Conservation (phyloP, 2,888 invertebrate genomes). For the Lithodes maja region DNA sequence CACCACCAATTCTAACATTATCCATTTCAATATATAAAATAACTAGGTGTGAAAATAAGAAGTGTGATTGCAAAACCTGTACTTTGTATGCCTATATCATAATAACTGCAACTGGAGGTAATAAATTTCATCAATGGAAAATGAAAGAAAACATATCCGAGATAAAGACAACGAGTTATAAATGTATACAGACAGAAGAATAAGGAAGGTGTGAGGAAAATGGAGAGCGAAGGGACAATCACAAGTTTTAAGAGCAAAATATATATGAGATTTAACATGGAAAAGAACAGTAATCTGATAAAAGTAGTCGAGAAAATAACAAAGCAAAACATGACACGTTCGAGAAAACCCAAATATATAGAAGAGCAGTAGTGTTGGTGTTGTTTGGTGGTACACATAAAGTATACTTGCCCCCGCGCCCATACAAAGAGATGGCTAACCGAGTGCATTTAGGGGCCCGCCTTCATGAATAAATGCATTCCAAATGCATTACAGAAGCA, state of each 20-base stretch:
- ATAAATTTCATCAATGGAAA: too few relatives aligned
- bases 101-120: too few relatives aligned
- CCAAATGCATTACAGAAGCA: conserved; percentile 65
- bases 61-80: too few relatives aligned
- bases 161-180: not conserved
- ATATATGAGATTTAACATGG: not conserved
- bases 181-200: not conserved
- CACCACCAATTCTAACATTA: too few relatives aligned
- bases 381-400: not conserved
- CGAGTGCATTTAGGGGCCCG: conserved; percentile 60
- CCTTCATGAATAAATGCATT: conserved; percentile 64
- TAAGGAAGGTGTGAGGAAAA: not conserved
- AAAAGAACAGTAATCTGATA: not conserved
- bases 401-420: conserved; percentile 50
- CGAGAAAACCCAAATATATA: not conserved
- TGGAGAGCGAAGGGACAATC: not conserved
- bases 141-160: too few relatives aligned
- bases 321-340: not conserved
- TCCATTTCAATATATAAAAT: too few relatives aligned
- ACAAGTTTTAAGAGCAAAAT: not conserved
- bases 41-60: too few relatives aligned
- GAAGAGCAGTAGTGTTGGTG: not conserved
- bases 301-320: not conserved
- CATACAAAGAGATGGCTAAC: conserved; percentile 61
- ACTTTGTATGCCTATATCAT: too few relatives aligned